phyloP scores from a whole-genome alignment of 2,797 vertebrate species.

The Hozukius guyotensis region DNA sequence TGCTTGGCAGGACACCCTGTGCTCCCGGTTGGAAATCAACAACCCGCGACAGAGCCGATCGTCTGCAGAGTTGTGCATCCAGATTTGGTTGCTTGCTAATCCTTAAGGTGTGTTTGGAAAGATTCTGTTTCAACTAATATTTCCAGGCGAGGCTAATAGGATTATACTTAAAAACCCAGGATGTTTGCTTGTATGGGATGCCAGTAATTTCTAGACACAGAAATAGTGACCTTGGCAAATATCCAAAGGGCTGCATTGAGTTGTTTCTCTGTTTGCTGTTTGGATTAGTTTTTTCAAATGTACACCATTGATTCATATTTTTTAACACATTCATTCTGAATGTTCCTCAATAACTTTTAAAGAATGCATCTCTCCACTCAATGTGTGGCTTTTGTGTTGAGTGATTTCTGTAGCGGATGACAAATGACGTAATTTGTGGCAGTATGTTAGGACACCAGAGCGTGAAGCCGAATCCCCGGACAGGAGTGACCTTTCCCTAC shows the following conservation, averaged over 20 bases:
- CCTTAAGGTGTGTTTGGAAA: conserved; percentile 50
- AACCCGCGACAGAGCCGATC: conserved; percentile 36
- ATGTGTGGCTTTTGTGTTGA: conserved; percentile 10
- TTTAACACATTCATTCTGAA: background rate
- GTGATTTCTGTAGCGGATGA: conserved; percentile 11
- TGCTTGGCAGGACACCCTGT: conserved; percentile 56
- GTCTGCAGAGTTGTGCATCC: conserved; percentile 25
- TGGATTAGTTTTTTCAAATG: background rate
- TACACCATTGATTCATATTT: background rate
- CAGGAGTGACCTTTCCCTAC: conserved; percentile 67
- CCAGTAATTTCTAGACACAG: conserved; percentile 27
- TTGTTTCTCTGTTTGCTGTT: background rate
- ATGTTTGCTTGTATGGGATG: conserved; percentile 24
- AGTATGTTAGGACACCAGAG: conserved; percentile 52
- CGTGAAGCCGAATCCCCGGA: conserved; percentile 60
- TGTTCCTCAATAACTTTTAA: background rate
- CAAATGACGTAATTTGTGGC: conserved; percentile 52
- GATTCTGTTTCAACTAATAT: conserved; percentile 50
- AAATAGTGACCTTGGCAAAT: conserved; percentile 19
- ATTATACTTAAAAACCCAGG: conserved; percentile 43
- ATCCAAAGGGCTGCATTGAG: background rate
- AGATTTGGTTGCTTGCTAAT: conserved; percentile 39
- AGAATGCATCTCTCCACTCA: background rate
- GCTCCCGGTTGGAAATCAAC: conserved; percentile 39
- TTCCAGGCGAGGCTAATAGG: conserved; percentile 48